Base-by-base conservation (phyloP, 2,113 vertebrate genomes). In the Microtus pennsylvanicus region DNA sequence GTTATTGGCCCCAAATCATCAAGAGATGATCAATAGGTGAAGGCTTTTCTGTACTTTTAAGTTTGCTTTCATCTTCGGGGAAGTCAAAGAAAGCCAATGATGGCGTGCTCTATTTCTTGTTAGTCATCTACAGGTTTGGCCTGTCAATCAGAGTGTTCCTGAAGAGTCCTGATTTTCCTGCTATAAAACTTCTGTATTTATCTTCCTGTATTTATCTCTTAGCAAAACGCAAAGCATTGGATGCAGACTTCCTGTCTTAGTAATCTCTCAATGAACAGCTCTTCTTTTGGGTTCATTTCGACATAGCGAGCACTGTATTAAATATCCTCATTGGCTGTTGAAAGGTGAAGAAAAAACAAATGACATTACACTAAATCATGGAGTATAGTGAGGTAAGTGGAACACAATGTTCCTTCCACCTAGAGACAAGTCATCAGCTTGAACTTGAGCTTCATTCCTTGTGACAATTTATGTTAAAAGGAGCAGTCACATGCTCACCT, bases 81-180 rank as follows among this genome's bases (percentile, higher is more conserved):
- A 5, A 21, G 72, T 1, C 13, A 89, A 30, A 91, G 24, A 17
- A 35, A 77, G 19, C 24, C 38, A 95, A 30, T 33, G 10, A 10
- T 6, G 47, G 16, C 19, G 70, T 19, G 0, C 1, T 28, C 10
- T 24, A 3, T 17, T 70, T 88, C 21, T 50, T 17, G 7, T 42
- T 22, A 42, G 30, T 33, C 1, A 5, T 1, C 16, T 75, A 42
- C 6, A 45, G 26, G 9, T 35, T 72, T 21, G 24, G 0, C 1
- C 4, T 12, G 50, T 7, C 30, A 65, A 5, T 63, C 26, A 82
- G 45, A 24, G 9, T 5, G n/a, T 21, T n/a, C 6, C 0, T 70
- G 7, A 61, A 65, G 2, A 8, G 16, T 77, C 14, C 30, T 3
- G 11, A 13, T 28, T 91, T 72, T 52, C 28, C 22, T 19, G 75